A percentile compares a stretch with the other conserved stretches of the same genome.
These are phyloP conservation scores for Echeneis naucrates DNA, from an alignment of 2,797 vertebrate genomes.

Conservation along the genomic window DNA sequence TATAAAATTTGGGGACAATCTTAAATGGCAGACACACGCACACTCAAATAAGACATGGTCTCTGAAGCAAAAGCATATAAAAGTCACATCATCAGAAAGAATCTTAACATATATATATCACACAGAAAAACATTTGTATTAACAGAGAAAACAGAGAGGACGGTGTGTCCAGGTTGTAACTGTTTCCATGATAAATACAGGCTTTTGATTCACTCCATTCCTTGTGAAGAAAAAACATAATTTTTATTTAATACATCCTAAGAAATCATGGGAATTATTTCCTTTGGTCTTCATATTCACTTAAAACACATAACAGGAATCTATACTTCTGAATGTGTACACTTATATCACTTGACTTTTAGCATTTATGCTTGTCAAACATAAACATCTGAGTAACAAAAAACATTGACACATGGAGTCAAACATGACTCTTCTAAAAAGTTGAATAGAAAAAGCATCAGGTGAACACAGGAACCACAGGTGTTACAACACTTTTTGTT, in stretches of 20 bases:
- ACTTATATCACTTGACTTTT: background rate
- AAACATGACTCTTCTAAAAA: background rate
- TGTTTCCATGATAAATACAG: background rate
- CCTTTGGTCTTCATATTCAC: conserved; percentile 23
- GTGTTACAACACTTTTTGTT: background rate
- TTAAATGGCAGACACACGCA: background rate
- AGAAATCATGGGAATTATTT: background rate
- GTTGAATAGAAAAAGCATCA: background rate
- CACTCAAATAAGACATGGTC: background rate
- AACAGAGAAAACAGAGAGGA: conserved; percentile 13
- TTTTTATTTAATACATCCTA: background rate
- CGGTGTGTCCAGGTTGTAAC: background rate
- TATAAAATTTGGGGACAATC: conserved; percentile 29
- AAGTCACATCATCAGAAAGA: conserved; percentile 2
- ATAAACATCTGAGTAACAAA: background rate
- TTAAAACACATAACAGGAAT: background rate
- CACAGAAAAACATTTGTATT: background rate
- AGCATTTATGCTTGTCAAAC: background rate
- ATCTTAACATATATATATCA: background rate
- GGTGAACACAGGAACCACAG: background rate
- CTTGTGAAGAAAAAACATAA: conserved; percentile 3
- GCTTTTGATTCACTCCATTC: background rate
- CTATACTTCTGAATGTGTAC: background rate
- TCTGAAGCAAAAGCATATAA: background rate
- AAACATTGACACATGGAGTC: background rate